Conservation (phyloP, 2,888 invertebrate species). For the Seira sanloemensis region DNA sequence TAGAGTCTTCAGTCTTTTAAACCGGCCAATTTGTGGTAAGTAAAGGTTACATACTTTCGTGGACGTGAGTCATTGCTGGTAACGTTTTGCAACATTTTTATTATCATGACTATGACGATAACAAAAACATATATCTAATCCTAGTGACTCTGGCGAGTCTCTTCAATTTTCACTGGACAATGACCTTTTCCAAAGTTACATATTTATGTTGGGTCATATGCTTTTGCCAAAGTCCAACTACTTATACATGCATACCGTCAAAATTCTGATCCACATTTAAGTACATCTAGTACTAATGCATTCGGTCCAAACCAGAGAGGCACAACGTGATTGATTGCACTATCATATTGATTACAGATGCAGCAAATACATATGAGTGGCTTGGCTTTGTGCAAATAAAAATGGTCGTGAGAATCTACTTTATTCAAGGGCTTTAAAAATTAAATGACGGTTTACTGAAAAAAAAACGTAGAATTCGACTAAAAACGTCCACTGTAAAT, state of each 20-base stretch:
- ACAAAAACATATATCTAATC: too few species aligned
- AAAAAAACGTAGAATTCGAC: too few species aligned
- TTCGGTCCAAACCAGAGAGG: not conserved
- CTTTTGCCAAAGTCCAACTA: not conserved
- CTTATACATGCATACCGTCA: not conserved
- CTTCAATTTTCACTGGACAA: constrained; percentile 21
- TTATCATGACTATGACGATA: too few species aligned
- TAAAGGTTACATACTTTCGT: too few species aligned
- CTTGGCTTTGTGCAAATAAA: too few species aligned
- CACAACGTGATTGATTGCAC: not conserved
- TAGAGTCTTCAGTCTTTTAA: too few species aligned
- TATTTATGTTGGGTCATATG: not conserved
- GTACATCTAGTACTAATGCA: not conserved
- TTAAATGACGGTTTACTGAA: too few species aligned
- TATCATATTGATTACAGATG: not conserved
- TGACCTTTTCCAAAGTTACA: constrained; percentile 33
- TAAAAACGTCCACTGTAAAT: too few species aligned
- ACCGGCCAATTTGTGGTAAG: too few species aligned
- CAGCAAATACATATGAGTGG: too few species aligned
- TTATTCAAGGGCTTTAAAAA: too few species aligned
- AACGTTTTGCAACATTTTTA: not conserved
- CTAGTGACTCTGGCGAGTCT: not conserved
- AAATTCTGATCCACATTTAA: not conserved
- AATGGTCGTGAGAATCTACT: too few species aligned
- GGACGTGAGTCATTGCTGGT: not conserved